These are phyloP conservation scores for Heliothis subflexa DNA, from an alignment of 1,140 invertebrate genomes.

Conservation along the genomic window DNA sequence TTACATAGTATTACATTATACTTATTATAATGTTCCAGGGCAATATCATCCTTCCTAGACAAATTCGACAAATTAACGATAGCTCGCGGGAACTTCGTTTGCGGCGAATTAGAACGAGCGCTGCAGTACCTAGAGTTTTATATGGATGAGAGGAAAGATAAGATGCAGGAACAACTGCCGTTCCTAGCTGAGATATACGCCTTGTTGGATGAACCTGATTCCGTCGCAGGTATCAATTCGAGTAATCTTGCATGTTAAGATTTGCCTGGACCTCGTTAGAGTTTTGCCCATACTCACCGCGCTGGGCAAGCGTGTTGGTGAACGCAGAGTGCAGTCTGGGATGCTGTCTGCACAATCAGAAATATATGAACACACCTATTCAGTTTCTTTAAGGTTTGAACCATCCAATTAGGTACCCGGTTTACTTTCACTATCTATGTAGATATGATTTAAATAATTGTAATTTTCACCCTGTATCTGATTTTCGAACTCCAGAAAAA, in stretches of 20 bases:
- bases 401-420: no score
- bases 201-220: constrained; percentile 91
- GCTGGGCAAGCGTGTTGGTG: no score
- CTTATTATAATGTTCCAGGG: constrained; percentile 61
- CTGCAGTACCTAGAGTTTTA: constrained; percentile 91
- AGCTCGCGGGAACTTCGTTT: constrained; percentile 90
- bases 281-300: no score
- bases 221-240: constrained; percentile 87
- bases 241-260: neutral
- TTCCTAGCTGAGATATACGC: constrained; percentile 91
- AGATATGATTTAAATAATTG: no score
- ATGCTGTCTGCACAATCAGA: no score
- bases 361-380: no score
- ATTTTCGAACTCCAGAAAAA: no score
- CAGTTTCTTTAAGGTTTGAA: no score
- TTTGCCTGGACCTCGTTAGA: no score
- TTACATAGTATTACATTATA: neutral
- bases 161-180: constrained; percentile 88
- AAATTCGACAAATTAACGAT: constrained; percentile 89
- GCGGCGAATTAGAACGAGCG: constrained; percentile 90
- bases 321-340: no score
- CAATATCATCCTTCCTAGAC: constrained; percentile 86
- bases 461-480: no score
- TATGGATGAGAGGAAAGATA: constrained; percentile 87
- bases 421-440: no score